Evolutionary conservation across 2,113 vertebrate genomes (phyloP).

Genomic region (Pristiophorus japonicus): DNA sequence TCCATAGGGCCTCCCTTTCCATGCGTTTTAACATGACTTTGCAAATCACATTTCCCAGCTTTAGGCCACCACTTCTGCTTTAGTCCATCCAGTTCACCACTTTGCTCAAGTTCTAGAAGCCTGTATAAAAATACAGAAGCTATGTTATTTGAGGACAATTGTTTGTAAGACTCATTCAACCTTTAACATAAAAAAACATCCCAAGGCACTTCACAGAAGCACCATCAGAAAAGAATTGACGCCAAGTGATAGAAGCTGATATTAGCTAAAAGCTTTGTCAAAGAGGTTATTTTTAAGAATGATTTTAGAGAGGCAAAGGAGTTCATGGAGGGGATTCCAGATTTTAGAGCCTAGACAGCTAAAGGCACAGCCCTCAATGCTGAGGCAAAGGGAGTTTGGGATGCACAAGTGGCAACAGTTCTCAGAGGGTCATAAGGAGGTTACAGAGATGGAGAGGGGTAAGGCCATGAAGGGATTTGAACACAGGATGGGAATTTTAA

Average conservation of each 20-base stretch:
- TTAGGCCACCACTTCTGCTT: slow-evolving; percentile 32
- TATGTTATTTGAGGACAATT: no score
- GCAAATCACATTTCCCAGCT: slow-evolving; percentile 22
- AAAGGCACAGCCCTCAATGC: background rate
- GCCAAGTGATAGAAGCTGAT: background rate
- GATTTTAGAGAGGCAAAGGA: background rate
- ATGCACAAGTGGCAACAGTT: background rate
- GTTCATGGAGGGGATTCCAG: background rate
- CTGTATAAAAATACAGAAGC: background rate
- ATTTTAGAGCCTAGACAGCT: background rate
- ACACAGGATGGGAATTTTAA: background rate
- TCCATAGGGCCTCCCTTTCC: slow-evolving; percentile 28
- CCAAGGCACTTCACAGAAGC: background rate
- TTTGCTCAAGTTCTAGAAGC: slow-evolving; percentile 31
- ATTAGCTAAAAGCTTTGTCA: background rate
- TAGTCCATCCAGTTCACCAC: slow-evolving; percentile 17
- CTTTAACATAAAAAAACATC: background rate
- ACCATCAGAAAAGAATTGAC: background rate
- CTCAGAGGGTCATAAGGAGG: background rate
- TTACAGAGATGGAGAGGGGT: background rate
- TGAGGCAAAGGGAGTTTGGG: background rate
- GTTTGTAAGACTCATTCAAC: background rate
- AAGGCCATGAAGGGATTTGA: background rate
- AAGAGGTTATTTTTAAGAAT: background rate
- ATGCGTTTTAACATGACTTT: background rate